These are phyloP conservation scores for Campoletis raptor DNA, from an alignment of 2,888 invertebrate genomes.

Conservation along the genomic window DNA sequence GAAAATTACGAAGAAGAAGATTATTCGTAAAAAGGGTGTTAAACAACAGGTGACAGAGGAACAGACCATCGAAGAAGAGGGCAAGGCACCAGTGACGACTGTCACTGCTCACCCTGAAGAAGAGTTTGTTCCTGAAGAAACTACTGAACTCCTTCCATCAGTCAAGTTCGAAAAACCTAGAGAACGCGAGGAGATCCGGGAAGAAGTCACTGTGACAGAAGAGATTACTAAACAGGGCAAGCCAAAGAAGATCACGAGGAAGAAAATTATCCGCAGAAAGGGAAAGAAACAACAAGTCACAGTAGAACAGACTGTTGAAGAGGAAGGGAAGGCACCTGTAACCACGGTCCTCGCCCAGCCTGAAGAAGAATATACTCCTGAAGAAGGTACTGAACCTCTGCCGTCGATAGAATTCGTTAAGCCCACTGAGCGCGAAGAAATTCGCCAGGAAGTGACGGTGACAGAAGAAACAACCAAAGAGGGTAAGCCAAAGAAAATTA, in stretches of 20 bases:
- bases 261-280: constrained; percentile 79
- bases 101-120: constrained; percentile 78
- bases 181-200: constrained; percentile 68
- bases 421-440: constrained; percentile 31
- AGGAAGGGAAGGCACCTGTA: constrained; percentile 85
- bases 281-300: constrained; percentile 76
- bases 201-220: constrained; percentile 75
- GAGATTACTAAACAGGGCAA: constrained; percentile 79
- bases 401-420: constrained; percentile 78
- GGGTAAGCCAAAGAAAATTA: constrained; percentile 83
- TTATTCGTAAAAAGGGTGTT: constrained; percentile 82
- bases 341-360: constrained; percentile 81
- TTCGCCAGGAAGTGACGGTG: constrained; percentile 74
- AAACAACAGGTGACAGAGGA: constrained; percentile 84
- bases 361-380: constrained; percentile 80
- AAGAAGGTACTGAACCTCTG: constrained; percentile 78
- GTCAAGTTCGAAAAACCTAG: neutral
- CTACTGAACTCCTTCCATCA: constrained; percentile 79
- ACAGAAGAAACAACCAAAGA: constrained; percentile 77
- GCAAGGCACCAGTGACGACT: constrained; percentile 81
- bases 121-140: constrained; percentile 74
- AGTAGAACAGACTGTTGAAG: constrained; percentile 73
- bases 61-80: constrained; percentile 83
- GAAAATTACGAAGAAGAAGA: constrained; percentile 81
- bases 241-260: constrained; percentile 72